Base-by-base conservation (phyloP, 1,140 invertebrate genomes). In the Brachionus rubens region DNA sequence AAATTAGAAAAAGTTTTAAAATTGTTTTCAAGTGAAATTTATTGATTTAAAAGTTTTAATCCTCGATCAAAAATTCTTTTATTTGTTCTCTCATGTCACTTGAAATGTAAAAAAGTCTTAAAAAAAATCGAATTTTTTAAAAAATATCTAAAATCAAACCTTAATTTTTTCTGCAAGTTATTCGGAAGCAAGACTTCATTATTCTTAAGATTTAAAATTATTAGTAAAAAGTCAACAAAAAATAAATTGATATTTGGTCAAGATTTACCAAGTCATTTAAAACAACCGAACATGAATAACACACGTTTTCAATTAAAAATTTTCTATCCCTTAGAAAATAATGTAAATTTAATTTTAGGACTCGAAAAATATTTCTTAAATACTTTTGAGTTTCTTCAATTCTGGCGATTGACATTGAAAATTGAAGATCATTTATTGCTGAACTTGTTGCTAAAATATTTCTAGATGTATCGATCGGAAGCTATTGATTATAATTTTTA, bases 371-470 rank as follows among this genome's bases (percentile, higher is more conserved):
- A 28, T 36, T 14, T 28, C 26, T n/a, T 14, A 62, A 19, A 41
- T 62, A 62, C 56, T 62, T 62, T 7, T 14, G n/a, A 54, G 30
- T 59, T n/a, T 59, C 36, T 33, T 59, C 54, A 19, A 59, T 33
- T 7, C 54, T 26, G 16, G 54, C 33, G 7, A 59, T 59, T 33
- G 28, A 36, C 19, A 59, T 33, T 6, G 54, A 59, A 36, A 2
- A 59, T 36, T 59, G 28, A 59, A 59, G 54, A 59, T 59, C 54
- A 59, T 59, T 59, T 40, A 59, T 59, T 59, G 54, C 54, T 1
- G 54, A 59, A n/a, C 54, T 59, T 33, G 26, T 59, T 7, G 54
- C 30, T 33, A n/a, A 36, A 16, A 19, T 19, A 33, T 19, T 59
- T 36, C 36, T 59, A 19, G 19, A 9, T 16, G 54, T 59, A 59